Evolutionary conservation across 2,888 invertebrate species (phyloP), one percentile per base, ranked within the genome.

Genomic region (Neelides folsomi): DNA sequence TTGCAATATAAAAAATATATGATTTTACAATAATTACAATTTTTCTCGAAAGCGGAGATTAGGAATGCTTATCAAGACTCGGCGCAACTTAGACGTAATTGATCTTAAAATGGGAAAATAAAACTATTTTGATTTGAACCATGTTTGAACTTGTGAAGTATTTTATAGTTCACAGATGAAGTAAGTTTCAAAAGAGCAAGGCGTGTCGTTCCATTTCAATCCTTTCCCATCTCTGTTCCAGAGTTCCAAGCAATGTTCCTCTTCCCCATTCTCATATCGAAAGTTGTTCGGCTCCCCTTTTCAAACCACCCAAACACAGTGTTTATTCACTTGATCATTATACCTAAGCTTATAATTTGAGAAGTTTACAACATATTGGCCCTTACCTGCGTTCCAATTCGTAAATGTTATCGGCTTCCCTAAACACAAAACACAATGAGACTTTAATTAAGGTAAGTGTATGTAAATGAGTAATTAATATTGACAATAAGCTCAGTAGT

Each of bases 251-350:
- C 90, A 90, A 71, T 90, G 88, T 69, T 90, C 90, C 70, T 89
- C 88, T 71, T 90, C 89, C 6, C 89, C 89, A 68, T 89, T 89
- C 71, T 90, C 90, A 71, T 86, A 86, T 61, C 86, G 81, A 77
- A 90, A 90, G 73, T 90, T 90, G 72, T 90, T 90, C 1, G 90
- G 90, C 68, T 90, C 90, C 0, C 89, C 89, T 1, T 89, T 48
- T 48, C 37, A 39, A 16, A 12, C 35, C 2, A 16, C 15, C 18
- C 2, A 16, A 42, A 42, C 13, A 47, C n/a, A 47, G 35, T 47
- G 10, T 27, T 27, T 27, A 27, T 27, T 27, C 27, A 5, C 19
- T 18, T 39, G 42, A 40, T 19, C 19, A 42, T 18, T 42, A 9
- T 42, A 19, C 12, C 42, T 18, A 5, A 19, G 13, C 13, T 42